Conservation (phyloP, 2,888 invertebrate genomes). For the Hoplodrina ambigua region DNA sequence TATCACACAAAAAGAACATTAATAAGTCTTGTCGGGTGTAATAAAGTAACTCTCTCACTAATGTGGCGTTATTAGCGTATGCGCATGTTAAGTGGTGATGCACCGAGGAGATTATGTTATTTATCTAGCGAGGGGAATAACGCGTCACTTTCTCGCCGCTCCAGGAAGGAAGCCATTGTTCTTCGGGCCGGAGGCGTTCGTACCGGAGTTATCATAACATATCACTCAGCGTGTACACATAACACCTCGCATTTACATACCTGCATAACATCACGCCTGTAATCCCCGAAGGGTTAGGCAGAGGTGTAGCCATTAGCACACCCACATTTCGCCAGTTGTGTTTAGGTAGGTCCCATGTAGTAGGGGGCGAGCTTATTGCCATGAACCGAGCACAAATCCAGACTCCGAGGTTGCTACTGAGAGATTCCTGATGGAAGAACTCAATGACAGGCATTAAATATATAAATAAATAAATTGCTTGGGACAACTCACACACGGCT, state of each 20-base stretch:
- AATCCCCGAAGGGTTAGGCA: no score
- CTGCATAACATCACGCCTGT: no score
- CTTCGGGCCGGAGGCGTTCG: constrained; percentile 73
- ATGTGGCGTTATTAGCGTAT: constrained; percentile 72
- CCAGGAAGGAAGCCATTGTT: constrained; percentile 79
- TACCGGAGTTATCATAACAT: constrained; percentile 62
- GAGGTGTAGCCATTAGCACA: no score
- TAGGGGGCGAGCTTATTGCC: no score
- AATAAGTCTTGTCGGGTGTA: constrained; percentile 65
- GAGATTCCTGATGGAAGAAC: no score
- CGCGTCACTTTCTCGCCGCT: constrained; percentile 70
- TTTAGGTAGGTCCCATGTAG: no score
- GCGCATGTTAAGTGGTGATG: constrained; percentile 74
- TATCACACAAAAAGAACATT: constrained; percentile 70
- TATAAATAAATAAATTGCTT: no score
- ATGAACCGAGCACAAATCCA: no score
- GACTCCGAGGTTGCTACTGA: no score
- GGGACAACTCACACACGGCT: no score
- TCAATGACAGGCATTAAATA: no score
- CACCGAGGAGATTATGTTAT: constrained; percentile 72
- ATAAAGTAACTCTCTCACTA: constrained; percentile 68
- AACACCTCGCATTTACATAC: constrained; percentile 70
- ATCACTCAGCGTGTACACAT: constrained; percentile 67
- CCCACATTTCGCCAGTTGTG: no score
- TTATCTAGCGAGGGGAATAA: constrained; percentile 75